Base-by-base conservation (phyloP, 2,113 vertebrate species). In the Greenwoodochromis staneri region DNA sequence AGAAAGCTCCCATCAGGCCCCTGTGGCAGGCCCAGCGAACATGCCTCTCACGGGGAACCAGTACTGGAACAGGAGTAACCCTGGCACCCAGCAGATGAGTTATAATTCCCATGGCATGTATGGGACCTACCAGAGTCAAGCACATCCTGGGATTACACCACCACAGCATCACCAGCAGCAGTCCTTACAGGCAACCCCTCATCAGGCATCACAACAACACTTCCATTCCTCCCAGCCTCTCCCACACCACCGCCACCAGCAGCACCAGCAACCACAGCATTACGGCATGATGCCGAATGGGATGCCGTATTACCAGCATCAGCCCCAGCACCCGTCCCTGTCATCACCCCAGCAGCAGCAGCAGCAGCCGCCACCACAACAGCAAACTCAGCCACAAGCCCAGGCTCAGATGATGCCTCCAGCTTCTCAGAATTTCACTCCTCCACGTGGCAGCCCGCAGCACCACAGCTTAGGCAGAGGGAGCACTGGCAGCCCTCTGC, bases 11-110 rank as follows among this genome's bases (percentile, higher is more conserved):
- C 95, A 4, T 92, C 98, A 95, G 92, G 87, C 89, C 93, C 95
- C 9, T 84, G 95, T 49, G 94, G 94, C 94, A 85, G 96, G 96
- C 89, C 96, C 97, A 86, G 95, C 96, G 83, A 97, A 93, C 94
- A 96, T 96, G 66, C 92, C 96, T 93, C 94, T 94, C 1, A 71
- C 92, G 2, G 96, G 95, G 36, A 96, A 94, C 88, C 98, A 98
- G 92, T 97, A 97, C 86, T 98, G 98, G 98, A 97, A 95, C 82
- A 97, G 98, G 16, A 97, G 95, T 93, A 97, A 95, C 82, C 87
- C 98, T 73, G 83, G 96, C 45, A 96, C 97, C 88, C 98, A 98
- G 93, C 97, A 98, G 55, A 88, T 96, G 90, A 96, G 96, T 93
- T 97, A 95, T 76, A 95, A 94, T 89, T 95, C 97, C 71, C 95